Evolutionary conservation across 2,888 invertebrate species (phyloP), one percentile per base, ranked within the genome.

Genomic region (Diarsia brunnea): DNA sequence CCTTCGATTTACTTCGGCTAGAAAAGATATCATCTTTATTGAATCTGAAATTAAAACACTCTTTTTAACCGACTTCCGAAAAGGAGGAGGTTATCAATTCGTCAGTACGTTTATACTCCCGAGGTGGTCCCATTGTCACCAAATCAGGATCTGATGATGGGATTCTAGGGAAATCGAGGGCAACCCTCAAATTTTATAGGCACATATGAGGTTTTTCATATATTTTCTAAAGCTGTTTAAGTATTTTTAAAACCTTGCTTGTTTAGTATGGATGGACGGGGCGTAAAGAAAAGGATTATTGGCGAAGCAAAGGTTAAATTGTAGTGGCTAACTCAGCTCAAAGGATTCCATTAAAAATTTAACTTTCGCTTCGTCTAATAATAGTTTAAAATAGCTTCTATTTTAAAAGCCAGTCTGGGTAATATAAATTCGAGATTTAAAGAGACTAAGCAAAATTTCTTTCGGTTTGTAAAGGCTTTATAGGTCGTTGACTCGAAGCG

Each of bases 321-420:
- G 60, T 75, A 83, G 61, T 73, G 58, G 65, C 72, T 71, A 70
- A 60, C 60, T 61, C 49, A 66, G 53, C 55, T 78, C 75, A 73
- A 83, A 86, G 72, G 73, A 73, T 87, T 84, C 73, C 78, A 84
- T 87, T 78, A 72, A 81, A 81, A 78, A 76, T 67, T 72, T 60
- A 76, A 55, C 69, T 73, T 78, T 73, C 65, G 72, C 69, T 71
- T 74, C 66, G 71, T 74, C 69, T 74, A 84, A 75, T 73, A 73
- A 75, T 69, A 65, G 61, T 69, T 65, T 72, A 64, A 75, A 74
- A 75, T 78, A 78, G 71, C 60, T 14, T 73, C 65, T 69, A 75
- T 58, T 73, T 73, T 70, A 49, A 58, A 75, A 76, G 60, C 55
- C 66, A 64, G 71, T 60, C 71, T 69, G 67, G 38, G 71, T 38